Evolutionary conservation across 2,113 vertebrate genomes (phyloP).

Genomic region (Amphiprion percula): DNA sequence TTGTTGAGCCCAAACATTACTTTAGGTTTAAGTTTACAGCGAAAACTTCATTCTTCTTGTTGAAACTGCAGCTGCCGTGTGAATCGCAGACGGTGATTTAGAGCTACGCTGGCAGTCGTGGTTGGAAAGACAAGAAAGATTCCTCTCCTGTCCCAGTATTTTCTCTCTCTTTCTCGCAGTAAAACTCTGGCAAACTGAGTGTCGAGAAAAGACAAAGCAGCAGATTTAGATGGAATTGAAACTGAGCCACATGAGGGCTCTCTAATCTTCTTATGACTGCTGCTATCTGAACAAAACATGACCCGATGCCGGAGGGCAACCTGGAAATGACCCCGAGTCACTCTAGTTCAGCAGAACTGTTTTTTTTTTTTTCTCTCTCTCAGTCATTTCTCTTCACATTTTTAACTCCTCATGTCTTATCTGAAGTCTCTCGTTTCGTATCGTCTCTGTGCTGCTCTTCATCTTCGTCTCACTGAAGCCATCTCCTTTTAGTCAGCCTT

Average conservation of each 20-base stretch:
- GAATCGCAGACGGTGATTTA: neutral
- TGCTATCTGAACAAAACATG: neutral
- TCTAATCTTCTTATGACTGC: conserved; percentile 18
- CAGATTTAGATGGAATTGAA: conserved; percentile 42
- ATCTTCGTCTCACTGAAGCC: no score
- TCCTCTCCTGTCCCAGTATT: neutral
- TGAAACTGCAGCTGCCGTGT: neutral
- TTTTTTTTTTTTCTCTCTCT: neutral
- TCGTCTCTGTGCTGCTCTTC: no score
- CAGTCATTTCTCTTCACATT: neutral
- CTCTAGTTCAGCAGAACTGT: neutral
- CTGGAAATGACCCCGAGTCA: conserved; percentile 31
- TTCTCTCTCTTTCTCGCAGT: neutral
- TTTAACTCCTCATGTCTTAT: no score
- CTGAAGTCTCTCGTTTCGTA: no score
- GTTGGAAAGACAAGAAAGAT: neutral
- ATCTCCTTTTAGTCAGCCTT: no score
- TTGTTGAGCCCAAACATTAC: no score
- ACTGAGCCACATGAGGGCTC: conserved; percentile 11
- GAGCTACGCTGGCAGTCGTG: neutral
- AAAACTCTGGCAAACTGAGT: conserved; percentile 7
- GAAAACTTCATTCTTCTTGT: no score
- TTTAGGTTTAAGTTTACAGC: no score
- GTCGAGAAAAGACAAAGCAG: conserved; percentile 18
- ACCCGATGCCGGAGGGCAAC: neutral